These are phyloP conservation scores for Hydropotes inermis DNA, from an alignment of 2,113 vertebrate genomes.

Conservation along the genomic window DNA sequence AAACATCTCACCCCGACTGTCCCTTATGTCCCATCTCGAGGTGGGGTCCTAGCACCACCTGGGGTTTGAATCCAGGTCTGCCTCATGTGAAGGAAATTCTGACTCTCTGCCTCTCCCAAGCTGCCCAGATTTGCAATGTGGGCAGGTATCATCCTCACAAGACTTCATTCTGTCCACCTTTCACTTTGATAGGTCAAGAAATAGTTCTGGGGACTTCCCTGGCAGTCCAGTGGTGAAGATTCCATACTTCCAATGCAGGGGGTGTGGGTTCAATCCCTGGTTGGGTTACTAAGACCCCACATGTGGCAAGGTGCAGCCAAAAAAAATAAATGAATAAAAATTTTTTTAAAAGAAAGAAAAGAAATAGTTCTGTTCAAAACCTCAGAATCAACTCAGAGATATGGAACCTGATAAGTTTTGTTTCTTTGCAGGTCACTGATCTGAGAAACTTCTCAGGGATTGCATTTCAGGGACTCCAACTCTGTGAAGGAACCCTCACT, in stretches of 20 bases:
- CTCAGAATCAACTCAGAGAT: neutral
- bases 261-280: neutral
- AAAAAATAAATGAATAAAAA: neutral
- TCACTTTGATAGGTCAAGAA: neutral
- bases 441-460: neutral
- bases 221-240: neutral
- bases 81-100: neutral
- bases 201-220: neutral
- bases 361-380: neutral
- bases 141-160: neutral
- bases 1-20: neutral
- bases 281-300: neutral
- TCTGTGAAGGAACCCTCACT: neutral
- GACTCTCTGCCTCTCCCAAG: neutral
- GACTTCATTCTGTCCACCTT: neutral
- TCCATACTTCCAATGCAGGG: neutral
- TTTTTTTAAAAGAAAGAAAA: neutral
- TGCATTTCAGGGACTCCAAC: neutral
- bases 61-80: neutral
- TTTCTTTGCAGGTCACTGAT: conserved; percentile 52
- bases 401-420: neutral
- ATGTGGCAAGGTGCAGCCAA: neutral
- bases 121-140: neutral
- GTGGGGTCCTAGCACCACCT: neutral
- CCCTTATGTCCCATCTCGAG: neutral